Conservation (phyloP, 2,797 vertebrate species). For the Loris lydekkerianus region DNA sequence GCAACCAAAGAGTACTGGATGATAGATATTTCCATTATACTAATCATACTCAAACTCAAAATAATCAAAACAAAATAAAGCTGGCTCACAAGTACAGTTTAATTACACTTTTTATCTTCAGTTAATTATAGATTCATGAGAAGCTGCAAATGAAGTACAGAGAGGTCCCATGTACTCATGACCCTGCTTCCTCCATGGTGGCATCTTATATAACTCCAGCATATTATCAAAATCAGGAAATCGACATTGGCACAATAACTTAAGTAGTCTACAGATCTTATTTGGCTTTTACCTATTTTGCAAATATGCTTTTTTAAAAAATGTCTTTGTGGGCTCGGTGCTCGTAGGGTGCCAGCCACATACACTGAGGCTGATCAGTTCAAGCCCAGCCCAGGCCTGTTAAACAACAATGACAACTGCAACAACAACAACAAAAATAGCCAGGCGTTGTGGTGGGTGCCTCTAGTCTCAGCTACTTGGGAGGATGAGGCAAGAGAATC, state of each 20-base stretch:
- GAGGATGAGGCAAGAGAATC: no score
- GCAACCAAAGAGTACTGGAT: background rate
- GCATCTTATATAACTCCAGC: background rate
- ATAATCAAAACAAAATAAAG: conserved; percentile 30
- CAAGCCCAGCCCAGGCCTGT: no score
- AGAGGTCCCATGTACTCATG: background rate
- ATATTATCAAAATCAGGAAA: background rate
- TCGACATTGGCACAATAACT: background rate
- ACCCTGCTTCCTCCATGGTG: background rate
- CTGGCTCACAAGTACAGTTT: background rate
- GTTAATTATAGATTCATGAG: conserved; percentile 19
- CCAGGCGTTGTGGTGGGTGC: no score
- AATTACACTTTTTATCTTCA: background rate
- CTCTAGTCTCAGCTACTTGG: no score
- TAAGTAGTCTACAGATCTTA: background rate
- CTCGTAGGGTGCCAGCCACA: no score
- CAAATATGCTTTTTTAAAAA: background rate
- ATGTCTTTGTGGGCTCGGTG: background rate
- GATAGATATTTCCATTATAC: background rate
- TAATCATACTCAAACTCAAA: conserved; percentile 12
- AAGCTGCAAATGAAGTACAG: background rate
- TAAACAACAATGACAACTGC: no score
- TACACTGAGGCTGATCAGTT: no score
- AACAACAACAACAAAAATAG: no score
- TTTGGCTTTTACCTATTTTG: background rate